Base-by-base conservation (phyloP, 2,888 invertebrate species). In the Uloborus plumipes region DNA sequence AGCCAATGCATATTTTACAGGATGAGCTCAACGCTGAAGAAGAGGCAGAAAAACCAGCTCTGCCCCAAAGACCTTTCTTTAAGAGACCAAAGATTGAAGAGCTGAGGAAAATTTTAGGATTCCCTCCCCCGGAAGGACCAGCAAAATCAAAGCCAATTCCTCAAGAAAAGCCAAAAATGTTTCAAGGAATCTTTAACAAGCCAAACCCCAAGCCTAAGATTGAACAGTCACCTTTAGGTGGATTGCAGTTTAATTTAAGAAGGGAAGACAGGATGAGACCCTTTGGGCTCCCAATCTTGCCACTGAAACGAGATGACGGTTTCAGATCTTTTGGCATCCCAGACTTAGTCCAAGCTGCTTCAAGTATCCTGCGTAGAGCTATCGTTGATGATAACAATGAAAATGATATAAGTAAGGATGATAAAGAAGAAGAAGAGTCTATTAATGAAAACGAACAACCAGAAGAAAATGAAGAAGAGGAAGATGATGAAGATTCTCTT, bases 81-180 rank as follows among this genome's bases (percentile, higher is more conserved):
- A 84, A 75, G 71, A 79, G 84, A 61, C 84, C 79, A 39, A 84
- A 84, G 55, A 84, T 84, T 47, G 84, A 84, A 49, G 84, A 84
- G 18, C 66, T 84, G 26, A 84, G 84, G 53, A 84, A 84, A 61
- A 84, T 84, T 53, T 65, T 84, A 20, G 84, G 84, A 15, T 79
- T 84, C 53, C 84, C 84, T 14, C 71, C 78, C 18, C 69, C 65
- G n/a, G 82, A 82, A 53, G 74, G 74, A n/a, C 39, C 70, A 15
- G 53, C 72, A 20, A 84, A 84, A 62, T 18, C 62, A 16, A 84
- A 84, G 31, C 79, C 78, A 14, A 72, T 84, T 22, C 84, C 84
- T 0, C 79, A 70, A 50, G 84, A 84, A 65, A 84, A 84, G 53
- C 84, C 84, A 7, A 84, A 84, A 62, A 59, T 76, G n/a, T 83